Evolutionary conservation across 1,140 invertebrate genomes (phyloP), one percentile per base, ranked within the genome.

Genomic region (Formica selysi): DNA sequence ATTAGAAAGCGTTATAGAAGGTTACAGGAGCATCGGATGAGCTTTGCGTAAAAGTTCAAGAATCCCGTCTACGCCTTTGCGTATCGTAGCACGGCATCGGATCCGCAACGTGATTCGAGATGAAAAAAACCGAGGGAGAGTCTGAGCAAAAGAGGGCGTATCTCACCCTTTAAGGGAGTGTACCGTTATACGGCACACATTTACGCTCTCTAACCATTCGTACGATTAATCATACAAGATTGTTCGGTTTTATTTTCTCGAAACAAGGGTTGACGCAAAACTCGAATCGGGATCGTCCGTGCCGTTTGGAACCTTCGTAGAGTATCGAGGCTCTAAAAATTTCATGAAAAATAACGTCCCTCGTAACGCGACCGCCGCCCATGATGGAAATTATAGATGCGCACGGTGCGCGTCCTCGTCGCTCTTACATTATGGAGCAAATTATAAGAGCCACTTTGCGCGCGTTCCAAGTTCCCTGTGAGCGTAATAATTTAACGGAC

Each of bases 341-440:
- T 85, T 54, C 16, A 26, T 81, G 68, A 84, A 88, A 88, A 91
- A 86, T 88, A 78, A 38, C 19, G 22, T 41, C 38, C 57, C 51
- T 78, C 36, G 73, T 59, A 59, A 32, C 68, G 32, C 68, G 32
- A 57, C 68, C 76, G 11, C 51, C 51, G 67, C 79, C 26, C 51
- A 74, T 61, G 54, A 74, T n/a, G 38, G 38, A 73, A 83, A 83
- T 83, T 74, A 83, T 83, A 84, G 73, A 83, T 83, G 79, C 68
- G 38, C 54, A 11, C 13, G 19, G 7, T 22, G 65, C 44, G 16
- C 51, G 65, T 67, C 26, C 51, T 41, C 26, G 16, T 61, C 68
- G 38, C 44, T 83, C 68, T 83, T 83, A 83, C 79, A 83, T 83
- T 83, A 83, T 83, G 68, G 41, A 83, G 68, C n/a, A 62, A 83